These are phyloP conservation scores for Caenorhabditis drosophilae DNA, from an alignment of 2,888 invertebrate species.

Conservation along the genomic window DNA sequence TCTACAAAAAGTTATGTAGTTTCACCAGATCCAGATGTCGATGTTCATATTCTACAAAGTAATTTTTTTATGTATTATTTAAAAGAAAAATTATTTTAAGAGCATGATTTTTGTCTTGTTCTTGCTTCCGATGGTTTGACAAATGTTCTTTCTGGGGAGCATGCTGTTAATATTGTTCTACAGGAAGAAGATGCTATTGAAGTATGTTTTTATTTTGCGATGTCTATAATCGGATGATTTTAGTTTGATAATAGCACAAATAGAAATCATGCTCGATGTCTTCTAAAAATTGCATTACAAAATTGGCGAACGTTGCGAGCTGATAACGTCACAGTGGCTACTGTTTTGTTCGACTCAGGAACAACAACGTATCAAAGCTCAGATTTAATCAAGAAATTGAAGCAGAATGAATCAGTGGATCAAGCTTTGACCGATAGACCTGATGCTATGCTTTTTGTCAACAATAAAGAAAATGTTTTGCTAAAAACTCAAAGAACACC, in stretches of 20 bases:
- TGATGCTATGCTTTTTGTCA: slow-evolving; percentile 17
- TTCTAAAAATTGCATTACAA: slow-evolving; percentile 83
- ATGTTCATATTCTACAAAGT: slow-evolving; percentile 72
- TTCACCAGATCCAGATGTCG: slow-evolving; percentile 95
- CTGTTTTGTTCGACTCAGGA: slow-evolving; percentile 76
- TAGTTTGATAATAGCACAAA: slow-evolving; percentile 27
- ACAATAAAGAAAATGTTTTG: slow-evolving; percentile 5
- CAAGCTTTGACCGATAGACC: slow-evolving; percentile 24
- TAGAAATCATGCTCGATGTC: slow-evolving; percentile 84
- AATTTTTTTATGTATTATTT: background rate
- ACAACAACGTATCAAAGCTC: slow-evolving; percentile 5
- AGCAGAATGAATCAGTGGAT: slow-evolving; percentile 7
- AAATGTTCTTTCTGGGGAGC: slow-evolving; percentile 88
- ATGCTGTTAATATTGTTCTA: slow-evolving; percentile 74
- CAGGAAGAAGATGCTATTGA: slow-evolving; percentile 2
- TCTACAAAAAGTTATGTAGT: slow-evolving; percentile 89
- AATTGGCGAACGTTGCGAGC: slow-evolving; percentile 88
- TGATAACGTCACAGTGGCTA: slow-evolving; percentile 93
- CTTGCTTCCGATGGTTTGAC: slow-evolving; percentile 95
- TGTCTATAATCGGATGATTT: too few species aligned
- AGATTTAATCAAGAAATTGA: slow-evolving; percentile 13
- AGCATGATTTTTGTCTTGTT: slow-evolving; percentile 79
- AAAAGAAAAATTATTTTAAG: slow-evolving; percentile 52
- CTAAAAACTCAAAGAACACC: slow-evolving; percentile 34
- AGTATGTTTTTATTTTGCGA: too few species aligned